phyloP scores from a whole-genome alignment of 2,888 invertebrate genomes.

The Yponomeuta malinellus region DNA sequence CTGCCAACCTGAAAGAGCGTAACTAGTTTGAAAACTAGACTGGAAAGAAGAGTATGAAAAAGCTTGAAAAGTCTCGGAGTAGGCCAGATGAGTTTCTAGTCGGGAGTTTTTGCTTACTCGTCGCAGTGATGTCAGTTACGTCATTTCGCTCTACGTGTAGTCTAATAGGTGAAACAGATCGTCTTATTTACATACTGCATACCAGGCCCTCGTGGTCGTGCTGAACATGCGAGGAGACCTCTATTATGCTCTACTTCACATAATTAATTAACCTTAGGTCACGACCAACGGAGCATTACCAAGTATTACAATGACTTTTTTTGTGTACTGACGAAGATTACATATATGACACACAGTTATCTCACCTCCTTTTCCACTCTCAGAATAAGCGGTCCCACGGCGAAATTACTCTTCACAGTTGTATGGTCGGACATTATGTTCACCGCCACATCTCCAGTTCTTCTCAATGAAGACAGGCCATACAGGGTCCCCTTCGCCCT shows the following conservation, averaged over 20 bases:
- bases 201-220: no score
- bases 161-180: no score
- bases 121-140: no score
- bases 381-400: slow-evolving; percentile 85
- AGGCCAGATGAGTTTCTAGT: neutral
- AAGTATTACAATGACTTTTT: no score
- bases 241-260: neutral
- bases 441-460: slow-evolving; percentile 87
- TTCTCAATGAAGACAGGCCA: slow-evolving; percentile 85
- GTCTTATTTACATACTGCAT: no score
- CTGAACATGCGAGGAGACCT: no score
- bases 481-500: slow-evolving; percentile 87
- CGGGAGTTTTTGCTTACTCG: neutral
- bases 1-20: slow-evolving; percentile 78
- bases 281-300: no score
- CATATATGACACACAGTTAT: neutral
- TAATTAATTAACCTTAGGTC: neutral
- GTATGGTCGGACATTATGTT: slow-evolving; percentile 87
- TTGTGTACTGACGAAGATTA: no score
- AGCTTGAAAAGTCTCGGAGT: neutral
- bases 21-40: slow-evolving; percentile 13
- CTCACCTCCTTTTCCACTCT: slow-evolving; percentile 85
- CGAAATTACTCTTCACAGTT: slow-evolving; percentile 88
- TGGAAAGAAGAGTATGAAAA: neutral
- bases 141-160: no score